Conservation (phyloP, 1,140 invertebrate genomes). For the Anastatus disparis region DNA sequence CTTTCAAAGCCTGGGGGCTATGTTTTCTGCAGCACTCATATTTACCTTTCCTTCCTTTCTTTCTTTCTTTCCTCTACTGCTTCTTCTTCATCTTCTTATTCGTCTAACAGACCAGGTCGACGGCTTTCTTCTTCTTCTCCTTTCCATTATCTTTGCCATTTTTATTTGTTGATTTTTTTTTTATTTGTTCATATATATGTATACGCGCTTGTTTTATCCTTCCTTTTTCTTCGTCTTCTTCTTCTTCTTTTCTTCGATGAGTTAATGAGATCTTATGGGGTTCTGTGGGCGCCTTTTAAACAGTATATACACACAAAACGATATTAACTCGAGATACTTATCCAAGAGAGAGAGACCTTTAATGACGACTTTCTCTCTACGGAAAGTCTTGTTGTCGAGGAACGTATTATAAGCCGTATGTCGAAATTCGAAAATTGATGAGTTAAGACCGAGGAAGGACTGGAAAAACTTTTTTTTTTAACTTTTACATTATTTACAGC, state of each 20-base stretch:
- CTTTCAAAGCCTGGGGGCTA: constrained; percentile 5
- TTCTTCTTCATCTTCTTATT: constrained; percentile 1
- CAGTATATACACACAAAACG: constrained; percentile 8
- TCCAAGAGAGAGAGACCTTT: constrained; percentile 34
- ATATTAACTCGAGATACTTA: constrained; percentile 27
- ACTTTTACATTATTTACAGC: too few relatives aligned
- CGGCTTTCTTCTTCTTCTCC: too few relatives aligned
- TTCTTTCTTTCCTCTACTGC: neutral
- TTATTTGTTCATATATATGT: too few relatives aligned
- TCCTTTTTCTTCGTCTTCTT: constrained; percentile 15
- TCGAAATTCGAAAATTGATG: constrained; percentile 15
- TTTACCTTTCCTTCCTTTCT: constrained; percentile 19
- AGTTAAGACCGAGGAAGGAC: neutral
- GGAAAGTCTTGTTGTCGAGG: neutral
- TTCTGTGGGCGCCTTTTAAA: constrained; percentile 27
- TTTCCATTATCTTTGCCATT: too few relatives aligned
- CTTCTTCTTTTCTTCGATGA: neutral
- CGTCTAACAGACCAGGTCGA: too few relatives aligned
- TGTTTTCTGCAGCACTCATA: constrained; percentile 2
- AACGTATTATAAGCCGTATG: too few relatives aligned
- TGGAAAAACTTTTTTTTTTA: neutral
- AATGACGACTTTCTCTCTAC: constrained; percentile 26
- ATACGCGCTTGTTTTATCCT: too few relatives aligned
- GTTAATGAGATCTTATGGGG: constrained; percentile 33
- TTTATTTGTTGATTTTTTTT: too few relatives aligned